These are phyloP conservation scores for Noctua pronuba DNA, from an alignment of 2,888 invertebrate genomes.

Conservation along the genomic window DNA sequence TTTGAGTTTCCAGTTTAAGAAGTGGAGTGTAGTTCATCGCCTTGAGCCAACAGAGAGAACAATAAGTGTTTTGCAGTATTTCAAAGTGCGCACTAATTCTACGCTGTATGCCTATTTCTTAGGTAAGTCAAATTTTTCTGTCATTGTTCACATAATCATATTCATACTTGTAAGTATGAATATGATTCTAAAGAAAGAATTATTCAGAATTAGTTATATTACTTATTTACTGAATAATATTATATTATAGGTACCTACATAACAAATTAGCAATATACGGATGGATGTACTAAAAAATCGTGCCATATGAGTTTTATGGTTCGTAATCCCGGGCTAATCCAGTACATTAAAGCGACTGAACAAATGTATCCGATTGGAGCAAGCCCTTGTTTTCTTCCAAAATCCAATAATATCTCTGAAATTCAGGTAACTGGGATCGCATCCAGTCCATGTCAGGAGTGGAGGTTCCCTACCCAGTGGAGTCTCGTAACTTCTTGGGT, in stretches of 20 bases:
- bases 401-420: neutral
- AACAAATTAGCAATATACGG: neutral
- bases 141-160: neutral
- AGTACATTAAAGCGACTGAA: neutral
- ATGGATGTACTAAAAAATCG: neutral
- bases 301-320: neutral
- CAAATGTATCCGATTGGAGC: neutral
- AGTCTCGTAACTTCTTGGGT: slow-evolving; percentile 83
- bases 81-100: slow-evolving; percentile 84
- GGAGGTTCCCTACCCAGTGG: slow-evolving; percentile 81
- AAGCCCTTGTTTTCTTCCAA: neutral
- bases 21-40: slow-evolving; percentile 61
- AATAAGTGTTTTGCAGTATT: slow-evolving; percentile 82
- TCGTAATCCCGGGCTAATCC: neutral
- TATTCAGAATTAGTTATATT: neutral
- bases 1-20: slow-evolving; percentile 65
- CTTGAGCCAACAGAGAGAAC: slow-evolving; percentile 49
- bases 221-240: neutral
- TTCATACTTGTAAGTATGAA: neutral
- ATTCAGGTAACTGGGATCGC: slow-evolving; percentile 80
- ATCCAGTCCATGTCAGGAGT: slow-evolving; percentile 80
- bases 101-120: slow-evolving; percentile 82
- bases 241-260: neutral
- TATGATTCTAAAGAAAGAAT: neutral
- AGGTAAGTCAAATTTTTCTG: slow-evolving; percentile 72